Evolutionary conservation across 1,140 invertebrate genomes (phyloP).

Genomic region (Musca vetustissima): DNA sequence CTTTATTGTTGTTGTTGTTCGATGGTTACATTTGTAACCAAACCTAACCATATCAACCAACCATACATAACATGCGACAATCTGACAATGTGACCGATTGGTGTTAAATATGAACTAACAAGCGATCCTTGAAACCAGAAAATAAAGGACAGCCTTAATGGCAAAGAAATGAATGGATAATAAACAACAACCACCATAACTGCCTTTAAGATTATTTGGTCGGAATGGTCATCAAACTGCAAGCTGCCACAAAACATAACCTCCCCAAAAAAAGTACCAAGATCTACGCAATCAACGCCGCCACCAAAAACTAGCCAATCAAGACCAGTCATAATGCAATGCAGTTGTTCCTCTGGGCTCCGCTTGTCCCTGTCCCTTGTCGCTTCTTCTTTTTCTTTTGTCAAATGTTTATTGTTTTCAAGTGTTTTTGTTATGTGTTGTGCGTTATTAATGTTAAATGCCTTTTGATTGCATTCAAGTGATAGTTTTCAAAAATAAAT

Average conservation of each 20-base stretch:
- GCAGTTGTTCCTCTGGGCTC: not conserved
- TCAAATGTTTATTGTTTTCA: conserved; percentile 5
- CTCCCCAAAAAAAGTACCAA: not conserved
- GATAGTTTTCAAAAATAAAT: not conserved
- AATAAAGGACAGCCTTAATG: no score
- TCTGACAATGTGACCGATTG: conserved; percentile 3
- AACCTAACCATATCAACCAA: not conserved
- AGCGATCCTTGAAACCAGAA: conserved; percentile 3
- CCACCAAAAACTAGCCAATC: no score
- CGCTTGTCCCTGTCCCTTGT: no score
- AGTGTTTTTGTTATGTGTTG: not conserved
- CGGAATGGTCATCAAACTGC: not conserved
- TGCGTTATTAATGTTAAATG: conserved; percentile 3
- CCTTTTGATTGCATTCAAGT: conserved; percentile 18
- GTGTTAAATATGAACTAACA: conserved; percentile 14
- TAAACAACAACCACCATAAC: not conserved
- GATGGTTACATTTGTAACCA: conserved; percentile 8
- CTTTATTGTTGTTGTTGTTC: not conserved
- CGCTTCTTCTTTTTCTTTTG: not conserved
- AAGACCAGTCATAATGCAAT: no score
- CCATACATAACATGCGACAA: conserved; percentile 17
- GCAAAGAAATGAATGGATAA: no score
- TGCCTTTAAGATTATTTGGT: conserved; percentile 7
- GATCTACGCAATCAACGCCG: not conserved
- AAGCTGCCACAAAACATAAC: conserved; percentile 6